phyloP scores from a whole-genome alignment of 2,113 vertebrate genomes.

The Mobula hypostoma region DNA sequence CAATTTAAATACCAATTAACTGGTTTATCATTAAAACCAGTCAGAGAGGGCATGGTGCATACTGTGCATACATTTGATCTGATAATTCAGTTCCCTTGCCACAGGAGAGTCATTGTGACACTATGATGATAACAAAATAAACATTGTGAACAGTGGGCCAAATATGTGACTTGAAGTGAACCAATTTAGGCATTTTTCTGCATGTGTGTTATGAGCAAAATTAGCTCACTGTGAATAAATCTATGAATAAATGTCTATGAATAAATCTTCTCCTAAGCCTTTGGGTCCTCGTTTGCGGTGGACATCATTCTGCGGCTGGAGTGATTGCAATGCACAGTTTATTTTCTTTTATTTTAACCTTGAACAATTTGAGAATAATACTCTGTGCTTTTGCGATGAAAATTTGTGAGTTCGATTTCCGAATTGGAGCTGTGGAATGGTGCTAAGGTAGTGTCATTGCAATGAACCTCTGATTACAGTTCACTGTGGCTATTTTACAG shows the following conservation, averaged over 20 bases:
- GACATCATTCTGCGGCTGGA: background rate
- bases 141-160: background rate
- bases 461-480: background rate
- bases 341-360: background rate
- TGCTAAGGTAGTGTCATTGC: background rate
- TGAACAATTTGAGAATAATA: background rate
- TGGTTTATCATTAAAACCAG: conserved; percentile 10
- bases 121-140: background rate
- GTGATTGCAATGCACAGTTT: background rate
- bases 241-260: background rate
- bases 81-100: background rate
- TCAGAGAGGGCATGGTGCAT: conserved; percentile 13
- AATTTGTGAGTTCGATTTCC: too few relatives aligned
- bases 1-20: conserved; percentile 30
- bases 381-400: too few relatives aligned
- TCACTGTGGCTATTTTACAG: background rate
- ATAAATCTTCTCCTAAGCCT: background rate
- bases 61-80: conserved; percentile 14
- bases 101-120: background rate
- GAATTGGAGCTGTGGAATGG: background rate
- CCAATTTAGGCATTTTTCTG: background rate
- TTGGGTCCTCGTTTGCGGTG: background rate
- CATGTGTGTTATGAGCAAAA: background rate
- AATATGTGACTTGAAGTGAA: background rate
- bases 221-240: background rate